These are phyloP conservation scores for Candoia aspera DNA, from an alignment of 2,113 vertebrate species.

Conservation along the genomic window DNA sequence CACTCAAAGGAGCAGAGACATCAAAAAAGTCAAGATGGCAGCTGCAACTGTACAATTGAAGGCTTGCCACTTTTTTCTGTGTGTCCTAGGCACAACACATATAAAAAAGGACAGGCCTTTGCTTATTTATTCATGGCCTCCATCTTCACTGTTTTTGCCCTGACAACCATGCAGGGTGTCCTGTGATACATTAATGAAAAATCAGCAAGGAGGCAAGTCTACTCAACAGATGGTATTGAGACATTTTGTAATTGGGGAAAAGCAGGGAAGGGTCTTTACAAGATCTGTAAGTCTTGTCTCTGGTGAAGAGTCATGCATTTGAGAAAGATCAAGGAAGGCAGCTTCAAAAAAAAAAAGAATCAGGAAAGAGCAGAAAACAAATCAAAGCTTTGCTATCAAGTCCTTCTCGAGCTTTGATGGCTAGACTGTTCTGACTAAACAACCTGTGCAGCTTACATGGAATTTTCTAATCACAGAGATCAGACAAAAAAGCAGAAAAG, in stretches of 20 bases:
- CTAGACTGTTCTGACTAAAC: background rate
- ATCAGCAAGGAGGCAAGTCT: background rate
- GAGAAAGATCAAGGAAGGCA: background rate
- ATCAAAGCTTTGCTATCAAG: background rate
- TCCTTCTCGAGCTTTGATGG: background rate
- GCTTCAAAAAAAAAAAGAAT: background rate
- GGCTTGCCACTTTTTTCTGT: background rate
- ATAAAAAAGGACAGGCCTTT: background rate
- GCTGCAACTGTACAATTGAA: background rate
- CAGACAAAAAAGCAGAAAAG: background rate
- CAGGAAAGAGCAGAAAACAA: background rate
- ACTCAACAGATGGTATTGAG: background rate
- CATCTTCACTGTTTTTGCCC: background rate
- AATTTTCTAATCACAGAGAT: background rate
- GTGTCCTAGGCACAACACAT: background rate
- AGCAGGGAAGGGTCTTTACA: background rate
- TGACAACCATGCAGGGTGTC: background rate
- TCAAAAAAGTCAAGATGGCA: background rate
- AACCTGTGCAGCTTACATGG: background rate
- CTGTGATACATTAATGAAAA: background rate
- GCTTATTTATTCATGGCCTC: background rate
- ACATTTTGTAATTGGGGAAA: background rate
- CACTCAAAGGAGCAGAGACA: background rate
- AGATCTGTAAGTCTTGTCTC: background rate
- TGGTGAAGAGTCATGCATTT: background rate